Evolutionary conservation across 2,797 vertebrate genomes (phyloP).

Genomic region (Echeneis naucrates): DNA sequence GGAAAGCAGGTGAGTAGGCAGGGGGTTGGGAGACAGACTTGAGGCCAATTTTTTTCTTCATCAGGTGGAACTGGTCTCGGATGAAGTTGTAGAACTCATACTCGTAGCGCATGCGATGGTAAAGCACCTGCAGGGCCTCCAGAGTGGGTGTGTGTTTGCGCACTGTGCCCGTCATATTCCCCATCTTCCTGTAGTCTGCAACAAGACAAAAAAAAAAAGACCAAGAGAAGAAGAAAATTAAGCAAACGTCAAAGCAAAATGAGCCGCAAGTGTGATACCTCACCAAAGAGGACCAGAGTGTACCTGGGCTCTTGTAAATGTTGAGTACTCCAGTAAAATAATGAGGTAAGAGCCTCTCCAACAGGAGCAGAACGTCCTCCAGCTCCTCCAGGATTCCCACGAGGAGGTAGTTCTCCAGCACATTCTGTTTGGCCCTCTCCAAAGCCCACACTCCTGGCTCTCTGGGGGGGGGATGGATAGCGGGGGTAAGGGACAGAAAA

Average conservation of each 20-base stretch:
- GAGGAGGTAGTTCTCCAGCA: slow-evolving; percentile 96
- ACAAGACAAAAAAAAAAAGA: slow-evolving; percentile 10
- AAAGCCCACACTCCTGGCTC: slow-evolving; percentile 98
- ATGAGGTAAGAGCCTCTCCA: slow-evolving; percentile 99
- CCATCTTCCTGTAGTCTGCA: slow-evolving; percentile 95
- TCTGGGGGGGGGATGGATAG: slow-evolving; percentile 72
- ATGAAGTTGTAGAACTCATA: slow-evolving; percentile 98
- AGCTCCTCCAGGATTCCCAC: slow-evolving; percentile 98
- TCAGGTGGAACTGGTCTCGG: slow-evolving; percentile 95
- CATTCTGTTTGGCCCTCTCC: slow-evolving; percentile 96
- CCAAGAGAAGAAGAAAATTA: not conserved
- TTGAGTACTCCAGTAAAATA: slow-evolving; percentile 96
- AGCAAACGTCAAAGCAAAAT: not conserved
- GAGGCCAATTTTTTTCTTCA: slow-evolving; percentile 96
- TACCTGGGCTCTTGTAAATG: slow-evolving; percentile 99
- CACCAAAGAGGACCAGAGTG: not conserved
- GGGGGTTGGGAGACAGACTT: slow-evolving; percentile 83
- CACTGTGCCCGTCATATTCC: slow-evolving; percentile 97
- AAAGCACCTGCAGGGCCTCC: slow-evolving; percentile 94
- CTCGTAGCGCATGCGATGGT: slow-evolving; percentile 96
- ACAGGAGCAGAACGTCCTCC: slow-evolving; percentile 97
- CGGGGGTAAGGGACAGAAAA: not conserved
- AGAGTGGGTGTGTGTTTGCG: slow-evolving; percentile 94
- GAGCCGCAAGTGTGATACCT: not conserved
- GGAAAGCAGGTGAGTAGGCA: slow-evolving; percentile 84